These are phyloP conservation scores for Corythaixoides concolor DNA, from an alignment of 2,113 vertebrate species.

Conservation along the genomic window DNA sequence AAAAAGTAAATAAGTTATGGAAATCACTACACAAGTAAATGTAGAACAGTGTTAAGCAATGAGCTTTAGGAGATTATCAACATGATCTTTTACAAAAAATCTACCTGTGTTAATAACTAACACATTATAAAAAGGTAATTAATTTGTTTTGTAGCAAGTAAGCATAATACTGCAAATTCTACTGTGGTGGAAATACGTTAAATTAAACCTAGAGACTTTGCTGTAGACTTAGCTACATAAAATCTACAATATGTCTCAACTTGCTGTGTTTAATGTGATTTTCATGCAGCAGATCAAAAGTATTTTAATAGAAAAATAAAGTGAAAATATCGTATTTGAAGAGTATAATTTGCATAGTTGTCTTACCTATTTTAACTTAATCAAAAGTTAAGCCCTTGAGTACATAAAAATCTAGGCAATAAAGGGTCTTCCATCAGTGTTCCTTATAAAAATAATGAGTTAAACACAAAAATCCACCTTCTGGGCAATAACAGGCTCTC, in stretches of 20 bases:
- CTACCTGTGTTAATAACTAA: neutral
- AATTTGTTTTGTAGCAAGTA: neutral
- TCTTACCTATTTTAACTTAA: neutral
- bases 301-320: neutral
- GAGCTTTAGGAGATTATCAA: neutral
- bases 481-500: neutral
- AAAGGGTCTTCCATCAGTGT: neutral
- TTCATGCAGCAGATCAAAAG: slow-evolving; percentile 7
- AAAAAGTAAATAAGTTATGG: neutral
- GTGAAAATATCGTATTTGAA: neutral
- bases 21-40: neutral
- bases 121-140: neutral
- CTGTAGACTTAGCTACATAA: neutral
- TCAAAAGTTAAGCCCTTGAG: neutral
- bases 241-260: slow-evolving; percentile 23
- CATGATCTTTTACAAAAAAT: neutral
- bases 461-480: neutral
- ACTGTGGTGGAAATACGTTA: neutral
- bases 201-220: neutral
- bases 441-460: neutral
- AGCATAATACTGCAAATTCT: neutral
- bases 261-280: slow-evolving; percentile 4
- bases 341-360: neutral
- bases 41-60: neutral
- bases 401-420: neutral